phyloP scores from a whole-genome alignment of 92 coral and sea anemone species.

The Scolanthus callimorphus region DNA sequence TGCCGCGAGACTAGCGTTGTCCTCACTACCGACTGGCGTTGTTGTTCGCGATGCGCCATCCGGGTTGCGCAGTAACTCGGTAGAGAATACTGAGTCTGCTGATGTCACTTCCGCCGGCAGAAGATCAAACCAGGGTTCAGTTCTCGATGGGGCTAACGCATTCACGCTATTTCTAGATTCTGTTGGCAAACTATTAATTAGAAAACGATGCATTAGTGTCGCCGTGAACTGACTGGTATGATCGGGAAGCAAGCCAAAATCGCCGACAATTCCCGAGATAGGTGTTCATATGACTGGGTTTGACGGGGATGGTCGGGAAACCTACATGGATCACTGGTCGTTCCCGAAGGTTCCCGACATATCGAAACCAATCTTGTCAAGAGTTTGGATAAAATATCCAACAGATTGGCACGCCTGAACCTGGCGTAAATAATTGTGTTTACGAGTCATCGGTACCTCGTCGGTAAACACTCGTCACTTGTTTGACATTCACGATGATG shows the following conservation, averaged over 20 bases:
- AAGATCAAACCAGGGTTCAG: slow-evolving; percentile 36
- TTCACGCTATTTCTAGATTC: neutral
- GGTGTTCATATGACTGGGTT: no score
- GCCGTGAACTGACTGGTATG: neutral
- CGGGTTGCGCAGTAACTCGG: slow-evolving; percentile 42
- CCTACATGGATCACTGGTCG: no score
- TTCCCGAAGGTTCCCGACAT: no score
- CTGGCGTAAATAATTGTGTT: no score
- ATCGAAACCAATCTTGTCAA: no score
- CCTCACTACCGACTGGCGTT: slow-evolving; percentile 9
- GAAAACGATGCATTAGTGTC: neutral
- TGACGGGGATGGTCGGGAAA: no score
- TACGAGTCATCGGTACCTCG: no score
- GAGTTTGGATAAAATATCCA: no score
- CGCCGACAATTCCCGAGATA: neutral
- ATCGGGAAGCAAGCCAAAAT: neutral
- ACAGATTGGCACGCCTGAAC: no score
- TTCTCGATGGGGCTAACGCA: neutral
- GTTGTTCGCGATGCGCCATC: slow-evolving; percentile 55
- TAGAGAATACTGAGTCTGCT: slow-evolving; percentile 10
- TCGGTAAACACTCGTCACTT: slow-evolving; percentile 31
- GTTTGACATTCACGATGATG: slow-evolving; percentile 61
- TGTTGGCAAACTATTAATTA: slow-evolving; percentile 5
- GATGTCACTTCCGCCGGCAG: slow-evolving; percentile 24
- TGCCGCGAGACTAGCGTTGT: slow-evolving; percentile 2